These are phyloP conservation scores for Megalops cyprinoides DNA, from an alignment of 2,797 vertebrate genomes.

Conservation along the genomic window DNA sequence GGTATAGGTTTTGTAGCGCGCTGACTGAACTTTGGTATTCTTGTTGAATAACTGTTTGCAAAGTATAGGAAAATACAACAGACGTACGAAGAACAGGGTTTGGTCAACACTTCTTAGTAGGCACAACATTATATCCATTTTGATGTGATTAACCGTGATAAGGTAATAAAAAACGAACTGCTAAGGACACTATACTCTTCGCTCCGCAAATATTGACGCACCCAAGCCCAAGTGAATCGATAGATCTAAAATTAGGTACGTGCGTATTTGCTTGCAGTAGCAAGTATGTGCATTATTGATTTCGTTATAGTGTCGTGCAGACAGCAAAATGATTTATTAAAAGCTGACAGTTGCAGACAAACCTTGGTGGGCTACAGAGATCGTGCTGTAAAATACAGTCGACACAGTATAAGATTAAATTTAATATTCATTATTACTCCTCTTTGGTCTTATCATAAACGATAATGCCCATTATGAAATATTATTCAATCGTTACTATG, in stretches of 20 bases:
- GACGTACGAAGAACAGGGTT: too few species aligned
- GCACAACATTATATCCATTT: background rate
- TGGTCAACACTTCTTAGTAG: background rate
- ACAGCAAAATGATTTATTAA: background rate
- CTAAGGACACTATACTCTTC: background rate
- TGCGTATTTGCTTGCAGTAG: background rate
- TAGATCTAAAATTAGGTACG: background rate
- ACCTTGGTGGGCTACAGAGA: too few species aligned
- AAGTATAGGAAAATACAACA: background rate
- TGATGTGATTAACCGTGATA: background rate
- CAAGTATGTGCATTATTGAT: conserved; percentile 6
- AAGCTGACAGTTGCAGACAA: background rate
- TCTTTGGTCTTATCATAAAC: too few species aligned
- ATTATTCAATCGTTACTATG: too few species aligned
- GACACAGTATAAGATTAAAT: background rate
- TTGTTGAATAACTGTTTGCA: background rate
- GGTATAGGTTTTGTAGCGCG: background rate
- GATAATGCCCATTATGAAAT: too few species aligned
- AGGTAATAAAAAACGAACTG: background rate
- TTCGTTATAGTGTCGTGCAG: background rate
- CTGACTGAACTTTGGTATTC: too few species aligned
- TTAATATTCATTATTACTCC: too few species aligned
- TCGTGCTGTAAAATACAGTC: background rate
- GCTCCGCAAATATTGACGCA: too few species aligned
- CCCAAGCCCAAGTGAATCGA: background rate